Base-by-base conservation (phyloP, 2,113 vertebrate genomes). In the Callorhinus ursinus region DNA sequence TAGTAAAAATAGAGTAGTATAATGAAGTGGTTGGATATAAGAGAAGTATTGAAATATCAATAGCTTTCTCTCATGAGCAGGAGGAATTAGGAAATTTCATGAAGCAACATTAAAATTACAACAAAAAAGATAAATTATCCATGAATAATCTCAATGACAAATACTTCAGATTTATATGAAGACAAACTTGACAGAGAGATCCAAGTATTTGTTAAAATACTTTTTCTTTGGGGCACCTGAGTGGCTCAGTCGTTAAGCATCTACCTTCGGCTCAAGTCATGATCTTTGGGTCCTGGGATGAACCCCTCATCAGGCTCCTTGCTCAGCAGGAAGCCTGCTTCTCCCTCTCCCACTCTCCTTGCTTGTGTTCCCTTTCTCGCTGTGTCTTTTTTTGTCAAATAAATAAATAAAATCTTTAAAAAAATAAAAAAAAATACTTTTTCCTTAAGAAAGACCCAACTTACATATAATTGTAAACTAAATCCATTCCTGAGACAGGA, bases 101-200 rank as follows among this genome's bases (percentile, higher is more conserved):
- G 65, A 93, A 55, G 21, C 28, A 91, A 57, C 85, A n/a, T 69
- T 95, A 92, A 71, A 80, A 65, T 95, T 36, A 82, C 65, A 95
- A 57, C 53, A 65, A 91, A 84, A 82, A 90, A 65, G 24, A 16
- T 71, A 69, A 39, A 76, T 69, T 86, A 46, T 59, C 8, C 4
- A 72, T 51, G 21, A 92, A 51, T 82, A 81, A 57, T 86, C 5
- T 51, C 86, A 82, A 31, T 90, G 36, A 83, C 7, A 91, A 91
- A 95, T 77, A 79, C 22, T 96, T 93, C 63, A 81, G 39, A 61
- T 87, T 95, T 85, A 53, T 42, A 67, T 76, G 26, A 94, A 81
- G 26, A 76, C 8, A 82, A 90, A 81, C 8, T 59, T 90, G 13
- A 71, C 49, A 39, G 79, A 77, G 28, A 81, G 59, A 87, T 65